Base-by-base conservation (phyloP, 2,113 vertebrate species). In the Aleadryas rufinucha region DNA sequence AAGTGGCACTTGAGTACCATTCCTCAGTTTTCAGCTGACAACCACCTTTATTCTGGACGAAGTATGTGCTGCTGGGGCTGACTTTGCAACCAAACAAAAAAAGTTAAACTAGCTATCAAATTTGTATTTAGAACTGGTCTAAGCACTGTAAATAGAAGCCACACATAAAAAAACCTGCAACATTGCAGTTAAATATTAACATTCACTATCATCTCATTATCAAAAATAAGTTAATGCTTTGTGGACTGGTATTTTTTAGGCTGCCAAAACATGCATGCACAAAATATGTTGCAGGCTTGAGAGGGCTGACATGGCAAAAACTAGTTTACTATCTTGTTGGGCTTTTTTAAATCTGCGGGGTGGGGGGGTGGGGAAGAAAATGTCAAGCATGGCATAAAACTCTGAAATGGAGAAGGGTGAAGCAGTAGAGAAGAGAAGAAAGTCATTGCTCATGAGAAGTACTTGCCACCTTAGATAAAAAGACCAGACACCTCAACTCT, bases 121-220 rank as follows among this genome's bases (percentile, higher is more conserved):
- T 30, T 57, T 26, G 16, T 83, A 10, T 80, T 92, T 82, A 52
- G 75, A 92, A 72, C 16, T 16, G 10, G 13, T 45, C 57, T 93
- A 63, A 59, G 53, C 19, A 44, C 70, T 35, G 16, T 45, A 88
- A 96, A 95, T 23, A 70, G 47, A 83, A 84, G 12, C 5, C 33
- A 50, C 28, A 56, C 0, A 2, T 24, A 27, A 66, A 52, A 63
- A 4, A 2, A 0, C 10, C 22, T 13, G 33, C 44, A 86, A 86
- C 7, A 27, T 26, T 54, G 59, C 78, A 71, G 92, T 92, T 91
- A 93, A 83, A 88, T 24, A 93, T 96, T 96, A 97, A 96, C 80
- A 45, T 16, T 70, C 2, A 1, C 56, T 86, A 84, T 91, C 37
- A 74, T 39, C 39, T 22, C 12, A 42, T 80, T 59, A 91, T 61